A percentile compares a stretch with the other conserved stretches of the same genome.
These are phyloP conservation scores for Drosophila eohydei DNA, from an alignment of 2,888 invertebrate species.

Conservation along the genomic window DNA sequence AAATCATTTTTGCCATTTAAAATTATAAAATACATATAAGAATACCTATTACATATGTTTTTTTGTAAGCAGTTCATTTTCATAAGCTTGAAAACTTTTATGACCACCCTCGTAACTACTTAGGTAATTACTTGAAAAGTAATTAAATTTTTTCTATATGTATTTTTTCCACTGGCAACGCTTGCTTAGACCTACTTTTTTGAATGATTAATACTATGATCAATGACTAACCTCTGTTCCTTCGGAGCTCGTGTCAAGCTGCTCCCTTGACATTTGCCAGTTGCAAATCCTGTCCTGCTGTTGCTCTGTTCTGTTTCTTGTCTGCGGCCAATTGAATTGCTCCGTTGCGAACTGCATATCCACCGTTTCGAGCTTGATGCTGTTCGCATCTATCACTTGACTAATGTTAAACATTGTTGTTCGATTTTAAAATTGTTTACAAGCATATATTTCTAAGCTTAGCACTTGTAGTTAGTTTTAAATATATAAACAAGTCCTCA, in stretches of 20 bases:
- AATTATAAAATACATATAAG: too few relatives aligned
- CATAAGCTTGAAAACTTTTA: background rate
- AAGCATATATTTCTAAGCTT: background rate
- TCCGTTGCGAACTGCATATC: constrained; percentile 5
- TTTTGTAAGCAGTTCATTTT: background rate
- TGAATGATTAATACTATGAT: too few relatives aligned
- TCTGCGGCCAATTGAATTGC: constrained; percentile 30
- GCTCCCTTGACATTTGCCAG: constrained; percentile 11
- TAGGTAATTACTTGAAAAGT: constrained; percentile 3
- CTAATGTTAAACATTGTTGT: constrained; percentile 5
- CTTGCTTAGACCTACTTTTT: background rate
- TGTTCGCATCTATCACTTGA: background rate
- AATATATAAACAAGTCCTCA: constrained; percentile 19
- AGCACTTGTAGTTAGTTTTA: constrained; percentile 1
- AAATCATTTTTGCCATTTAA: too few relatives aligned
- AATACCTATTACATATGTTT: background rate
- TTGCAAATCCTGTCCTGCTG: constrained; percentile 7
- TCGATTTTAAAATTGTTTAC: background rate
- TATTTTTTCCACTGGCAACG: background rate
- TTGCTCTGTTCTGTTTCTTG: background rate
- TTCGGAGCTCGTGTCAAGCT: constrained; percentile 3
- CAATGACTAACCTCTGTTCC: constrained; percentile 16
- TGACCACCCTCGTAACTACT: background rate
- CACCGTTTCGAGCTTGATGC: constrained; percentile 27
- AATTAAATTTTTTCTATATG: constrained; percentile 9